A percentile compares a stretch with the other conserved stretches of the same genome.
Evolutionary conservation across 2,113 vertebrate species (phyloP).

Genomic region (Equus przewalskii): DNA sequence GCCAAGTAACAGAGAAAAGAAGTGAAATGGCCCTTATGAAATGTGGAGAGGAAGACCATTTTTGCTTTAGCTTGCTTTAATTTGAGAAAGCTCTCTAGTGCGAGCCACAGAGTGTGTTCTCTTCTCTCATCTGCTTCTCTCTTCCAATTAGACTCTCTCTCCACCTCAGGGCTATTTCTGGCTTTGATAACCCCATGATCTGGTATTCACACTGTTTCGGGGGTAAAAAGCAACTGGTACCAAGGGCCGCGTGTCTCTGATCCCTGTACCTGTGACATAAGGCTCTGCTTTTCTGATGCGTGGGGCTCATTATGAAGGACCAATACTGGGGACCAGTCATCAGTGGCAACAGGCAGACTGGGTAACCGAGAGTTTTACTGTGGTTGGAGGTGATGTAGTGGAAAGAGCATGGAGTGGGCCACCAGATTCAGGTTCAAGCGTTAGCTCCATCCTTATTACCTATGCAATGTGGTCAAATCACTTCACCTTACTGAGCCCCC

Average conservation of each 20-base stretch:
- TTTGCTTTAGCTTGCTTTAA: not conserved
- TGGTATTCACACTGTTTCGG: not conserved
- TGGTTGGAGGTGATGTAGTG: not conserved
- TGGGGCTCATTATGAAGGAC: not conserved
- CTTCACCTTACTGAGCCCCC: not conserved
- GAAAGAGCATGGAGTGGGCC: not conserved
- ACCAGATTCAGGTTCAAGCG: not conserved
- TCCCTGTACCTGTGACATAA: not conserved
- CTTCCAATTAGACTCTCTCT: not conserved
- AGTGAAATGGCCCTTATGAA: not conserved
- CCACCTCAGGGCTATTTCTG: not conserved
- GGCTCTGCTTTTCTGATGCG: not conserved
- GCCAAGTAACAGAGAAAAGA: slow-evolving; percentile 38
- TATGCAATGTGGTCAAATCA: not conserved
- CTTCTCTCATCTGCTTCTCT: not conserved
- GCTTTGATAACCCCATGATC: not conserved
- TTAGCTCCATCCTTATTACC: not conserved
- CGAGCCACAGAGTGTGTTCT: not conserved
- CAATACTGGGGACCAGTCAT: not conserved
- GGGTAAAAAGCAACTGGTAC: not conserved
- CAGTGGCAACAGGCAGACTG: not conserved
- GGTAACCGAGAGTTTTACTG: not conserved
- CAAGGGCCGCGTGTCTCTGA: not conserved
- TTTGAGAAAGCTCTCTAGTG: not conserved
- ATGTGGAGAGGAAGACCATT: not conserved